These are phyloP conservation scores for Achlya flavicornis DNA, from an alignment of 2,888 invertebrate species.

Conservation along the genomic window DNA sequence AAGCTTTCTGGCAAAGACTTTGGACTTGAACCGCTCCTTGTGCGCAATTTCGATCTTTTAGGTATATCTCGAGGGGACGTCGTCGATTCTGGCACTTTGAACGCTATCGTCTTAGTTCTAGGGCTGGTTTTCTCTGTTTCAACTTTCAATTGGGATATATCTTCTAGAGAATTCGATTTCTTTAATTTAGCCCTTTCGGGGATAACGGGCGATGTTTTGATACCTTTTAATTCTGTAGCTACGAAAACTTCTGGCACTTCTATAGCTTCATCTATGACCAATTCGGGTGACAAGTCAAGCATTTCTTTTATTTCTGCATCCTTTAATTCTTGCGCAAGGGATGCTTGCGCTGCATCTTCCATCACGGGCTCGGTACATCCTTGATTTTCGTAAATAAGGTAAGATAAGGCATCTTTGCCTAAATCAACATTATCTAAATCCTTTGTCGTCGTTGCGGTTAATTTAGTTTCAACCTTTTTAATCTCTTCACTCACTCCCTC, in stretches of 20 bases:
- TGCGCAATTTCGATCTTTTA: constrained; percentile 59
- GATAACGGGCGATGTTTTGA: constrained; percentile 62
- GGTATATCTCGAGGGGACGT: constrained; percentile 72
- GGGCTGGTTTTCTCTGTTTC: constrained; percentile 52
- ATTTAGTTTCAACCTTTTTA: constrained; percentile 24
- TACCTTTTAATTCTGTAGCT: constrained; percentile 55
- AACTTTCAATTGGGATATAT: constrained; percentile 53
- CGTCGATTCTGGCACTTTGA: constrained; percentile 71
- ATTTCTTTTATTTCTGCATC: constrained; percentile 71
- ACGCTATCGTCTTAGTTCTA: constrained; percentile 68
- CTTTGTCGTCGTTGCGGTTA: constrained; percentile 25
- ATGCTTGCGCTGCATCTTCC: constrained; percentile 41
- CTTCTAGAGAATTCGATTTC: constrained; percentile 72
- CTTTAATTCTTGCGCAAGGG: constrained; percentile 67
- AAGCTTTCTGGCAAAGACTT: constrained; percentile 77
- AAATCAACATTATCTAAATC: constrained; percentile 62
- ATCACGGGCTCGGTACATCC: constrained; percentile 34
- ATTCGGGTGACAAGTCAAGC: constrained; percentile 71
- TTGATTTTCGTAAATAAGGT: constrained; percentile 65
- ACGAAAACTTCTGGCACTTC: constrained; percentile 62
- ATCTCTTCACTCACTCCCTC: constrained; percentile 26
- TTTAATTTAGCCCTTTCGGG: constrained; percentile 73
- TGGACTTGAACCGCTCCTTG: constrained; percentile 73
- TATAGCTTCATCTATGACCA: constrained; percentile 66
- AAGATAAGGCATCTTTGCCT: constrained; percentile 74